A percentile compares a stretch with the other conserved stretches of the same genome.
Evolutionary conservation across 2,888 invertebrate genomes (phyloP).

Genomic region (Vanessa cardui): DNA sequence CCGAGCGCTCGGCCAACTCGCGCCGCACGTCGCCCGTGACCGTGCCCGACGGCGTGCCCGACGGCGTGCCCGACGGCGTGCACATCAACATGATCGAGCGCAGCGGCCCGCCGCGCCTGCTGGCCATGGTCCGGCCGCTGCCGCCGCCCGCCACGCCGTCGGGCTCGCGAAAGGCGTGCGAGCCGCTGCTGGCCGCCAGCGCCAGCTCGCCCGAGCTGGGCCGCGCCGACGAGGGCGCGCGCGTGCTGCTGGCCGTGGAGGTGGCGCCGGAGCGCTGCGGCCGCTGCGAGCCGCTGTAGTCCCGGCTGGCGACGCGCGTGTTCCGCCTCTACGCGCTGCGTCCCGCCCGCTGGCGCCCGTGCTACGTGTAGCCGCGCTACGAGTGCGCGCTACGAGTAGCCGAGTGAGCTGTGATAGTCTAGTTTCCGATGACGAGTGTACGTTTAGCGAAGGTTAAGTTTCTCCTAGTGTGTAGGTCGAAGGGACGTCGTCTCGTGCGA

Average conservation of each 20-base stretch:
- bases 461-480: conserved; percentile 67
- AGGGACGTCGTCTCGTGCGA: conserved; percentile 56
- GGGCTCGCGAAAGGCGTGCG: conserved; percentile 61
- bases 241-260: conserved; percentile 75
- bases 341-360: conserved; percentile 45
- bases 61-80: conserved; percentile 80
- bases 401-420: conserved; percentile 79
- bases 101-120: conserved; percentile 58
- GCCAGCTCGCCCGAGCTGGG: conserved; percentile 76
- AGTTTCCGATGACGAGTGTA: conserved; percentile 65
- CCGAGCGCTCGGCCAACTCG: conserved; percentile 85
- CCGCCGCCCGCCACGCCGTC: conserved; percentile 55
- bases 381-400: too few species aligned
- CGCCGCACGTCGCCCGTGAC: conserved; percentile 69
- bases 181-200: conserved; percentile 71
- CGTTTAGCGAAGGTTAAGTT: conserved; percentile 54
- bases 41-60: conserved; percentile 77
- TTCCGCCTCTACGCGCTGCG: conserved; percentile 74
- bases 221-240: conserved; percentile 44
- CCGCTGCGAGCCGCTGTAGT: conserved; percentile 70
- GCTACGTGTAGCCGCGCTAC: conserved; percentile 34
- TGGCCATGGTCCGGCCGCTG: conserved; percentile 66
- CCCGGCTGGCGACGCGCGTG: conserved; percentile 77
- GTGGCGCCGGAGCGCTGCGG: conserved; percentile 57
- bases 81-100: conserved; percentile 85